Percentiles rank a stretch among this genome's conserved stretches.
Conservation (phyloP, 1,140 invertebrate species). For the Formica exsecta region DNA sequence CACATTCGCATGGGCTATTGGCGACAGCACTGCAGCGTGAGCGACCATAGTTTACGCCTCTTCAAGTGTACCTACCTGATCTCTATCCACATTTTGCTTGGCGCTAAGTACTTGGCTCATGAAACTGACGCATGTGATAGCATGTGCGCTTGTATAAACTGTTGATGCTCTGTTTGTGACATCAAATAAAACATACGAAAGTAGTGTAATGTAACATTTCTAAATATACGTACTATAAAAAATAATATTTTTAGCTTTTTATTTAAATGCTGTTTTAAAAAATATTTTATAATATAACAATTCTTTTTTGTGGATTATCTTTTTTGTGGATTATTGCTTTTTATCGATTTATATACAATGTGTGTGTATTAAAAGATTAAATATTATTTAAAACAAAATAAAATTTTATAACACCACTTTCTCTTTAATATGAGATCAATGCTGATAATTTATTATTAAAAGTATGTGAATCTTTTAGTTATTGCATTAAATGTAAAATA, state of each 20-base stretch:
- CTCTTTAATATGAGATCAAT: too few species aligned
- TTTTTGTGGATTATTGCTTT: too few species aligned
- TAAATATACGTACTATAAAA: background rate
- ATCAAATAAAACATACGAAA: conserved; percentile 33
- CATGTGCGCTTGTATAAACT: conserved; percentile 27
- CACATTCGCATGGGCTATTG: conserved; percentile 83
- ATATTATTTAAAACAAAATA: too few species aligned
- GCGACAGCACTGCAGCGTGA: conserved; percentile 81
- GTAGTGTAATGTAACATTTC: background rate
- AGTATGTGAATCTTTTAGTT: too few species aligned
- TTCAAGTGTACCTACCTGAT: conserved; percentile 71
- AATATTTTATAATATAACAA: too few species aligned
- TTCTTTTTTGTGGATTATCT: too few species aligned
- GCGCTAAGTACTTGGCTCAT: conserved; percentile 51
- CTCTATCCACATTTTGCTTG: conserved; percentile 27
- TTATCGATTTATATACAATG: too few species aligned
- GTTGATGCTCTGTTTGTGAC: background rate
- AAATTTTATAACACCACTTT: too few species aligned
- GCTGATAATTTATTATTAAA: too few species aligned
- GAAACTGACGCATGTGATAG: conserved; percentile 46
- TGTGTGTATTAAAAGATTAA: too few species aligned
- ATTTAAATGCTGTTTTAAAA: too few species aligned
- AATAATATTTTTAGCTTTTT: background rate
- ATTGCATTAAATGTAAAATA: too few species aligned
- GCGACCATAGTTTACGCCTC: conserved; percentile 79